These are phyloP conservation scores for Hydrolagus colliei DNA, from an alignment of 2,797 vertebrate genomes.

Conservation along the genomic window DNA sequence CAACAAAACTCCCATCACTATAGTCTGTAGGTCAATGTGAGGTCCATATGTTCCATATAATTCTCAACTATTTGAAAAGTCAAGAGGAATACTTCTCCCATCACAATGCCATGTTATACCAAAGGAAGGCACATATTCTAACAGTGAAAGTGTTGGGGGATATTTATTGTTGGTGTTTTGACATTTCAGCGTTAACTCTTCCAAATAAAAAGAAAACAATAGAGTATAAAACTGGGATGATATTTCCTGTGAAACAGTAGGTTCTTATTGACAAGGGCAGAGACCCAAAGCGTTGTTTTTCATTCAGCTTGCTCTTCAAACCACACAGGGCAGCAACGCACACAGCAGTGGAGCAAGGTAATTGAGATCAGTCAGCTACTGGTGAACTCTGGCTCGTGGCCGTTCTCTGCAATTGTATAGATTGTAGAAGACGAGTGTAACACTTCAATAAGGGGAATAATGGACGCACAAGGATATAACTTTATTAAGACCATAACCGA, in stretches of 20 bases:
- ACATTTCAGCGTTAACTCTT: slow-evolving; percentile 2
- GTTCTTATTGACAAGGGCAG: background rate
- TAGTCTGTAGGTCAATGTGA: background rate
- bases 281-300: slow-evolving; percentile 9
- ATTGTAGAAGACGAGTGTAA: background rate
- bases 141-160: background rate
- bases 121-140: background rate
- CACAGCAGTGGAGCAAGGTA: slow-evolving; percentile 3
- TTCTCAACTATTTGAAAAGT: background rate
- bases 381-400: background rate
- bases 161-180: background rate
- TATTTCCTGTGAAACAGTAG: background rate
- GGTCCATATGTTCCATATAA: background rate
- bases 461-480: background rate
- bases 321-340: background rate
- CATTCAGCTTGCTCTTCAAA: background rate
- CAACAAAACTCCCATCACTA: background rate
- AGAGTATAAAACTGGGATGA: slow-evolving; percentile 3
- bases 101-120: background rate
- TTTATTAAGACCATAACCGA: slow-evolving; percentile 2
- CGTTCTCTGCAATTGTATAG: background rate
- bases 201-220: background rate
- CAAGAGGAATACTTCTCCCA: background rate
- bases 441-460: background rate
- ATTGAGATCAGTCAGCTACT: slow-evolving; percentile 18